Evolutionary conservation across 2,888 invertebrate species (phyloP).

Genomic region (Drosophila borealis): DNA sequence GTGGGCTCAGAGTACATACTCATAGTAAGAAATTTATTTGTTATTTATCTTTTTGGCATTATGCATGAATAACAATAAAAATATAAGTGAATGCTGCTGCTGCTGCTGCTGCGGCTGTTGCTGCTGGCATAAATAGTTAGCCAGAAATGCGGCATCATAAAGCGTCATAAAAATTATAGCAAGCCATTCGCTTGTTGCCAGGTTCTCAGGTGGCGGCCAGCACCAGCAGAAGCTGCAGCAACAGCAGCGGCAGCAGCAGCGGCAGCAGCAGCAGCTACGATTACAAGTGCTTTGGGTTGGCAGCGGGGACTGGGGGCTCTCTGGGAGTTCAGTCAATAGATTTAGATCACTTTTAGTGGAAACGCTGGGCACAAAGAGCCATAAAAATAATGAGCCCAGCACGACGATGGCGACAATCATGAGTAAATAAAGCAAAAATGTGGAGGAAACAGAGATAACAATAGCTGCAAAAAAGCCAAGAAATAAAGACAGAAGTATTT

Average conservation of each 20-base stretch:
- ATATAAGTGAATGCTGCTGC: constrained; percentile 60
- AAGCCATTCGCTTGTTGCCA: constrained; percentile 65
- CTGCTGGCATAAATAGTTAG: constrained; percentile 61
- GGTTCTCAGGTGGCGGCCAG: constrained; percentile 67
- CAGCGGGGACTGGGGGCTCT: constrained; percentile 13
- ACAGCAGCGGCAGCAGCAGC: constrained; percentile 8
- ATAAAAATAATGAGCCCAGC: constrained; percentile 75
- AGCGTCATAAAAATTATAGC: constrained; percentile 72
- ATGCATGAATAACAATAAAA: constrained; percentile 78
- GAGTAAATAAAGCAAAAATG: constrained; percentile 43
- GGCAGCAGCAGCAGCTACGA: constrained; percentile 10
- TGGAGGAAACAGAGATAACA: constrained; percentile 11
- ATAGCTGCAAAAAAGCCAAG: constrained; percentile 11
- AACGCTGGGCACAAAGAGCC: constrained; percentile 59
- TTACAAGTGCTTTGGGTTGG: constrained; percentile 2
- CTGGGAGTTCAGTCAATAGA: constrained; percentile 72
- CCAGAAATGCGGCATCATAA: constrained; percentile 66
- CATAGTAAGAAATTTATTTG: constrained; percentile 71
- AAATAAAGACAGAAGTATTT: constrained; percentile 20
- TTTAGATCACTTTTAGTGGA: constrained; percentile 71
- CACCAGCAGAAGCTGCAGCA: constrained; percentile 7
- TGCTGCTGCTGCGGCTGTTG: constrained; percentile 17
- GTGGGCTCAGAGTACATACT: constrained; percentile 29
- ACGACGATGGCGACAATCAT: constrained; percentile 75
- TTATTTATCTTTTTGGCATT: constrained; percentile 78